Base-by-base conservation (phyloP, 2,888 invertebrate genomes). In the Argyra leucocephala region DNA sequence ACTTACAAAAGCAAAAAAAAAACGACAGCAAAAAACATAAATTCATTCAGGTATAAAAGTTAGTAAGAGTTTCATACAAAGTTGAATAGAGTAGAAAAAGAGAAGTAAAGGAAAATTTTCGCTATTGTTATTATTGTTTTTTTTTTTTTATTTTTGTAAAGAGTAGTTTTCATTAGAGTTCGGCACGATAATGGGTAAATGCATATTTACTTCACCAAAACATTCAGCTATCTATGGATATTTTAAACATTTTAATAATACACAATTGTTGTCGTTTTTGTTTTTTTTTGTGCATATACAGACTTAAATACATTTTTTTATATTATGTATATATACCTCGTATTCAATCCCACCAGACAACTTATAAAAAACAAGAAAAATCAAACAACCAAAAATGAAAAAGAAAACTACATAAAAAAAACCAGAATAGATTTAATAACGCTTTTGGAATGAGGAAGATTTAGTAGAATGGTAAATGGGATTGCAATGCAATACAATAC, bases 41-140 rank as follows among this genome's bases (percentile, higher is more conserved):
- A 48, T 48, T 48, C 48, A 48, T 48, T 48, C 48, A 48, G 48
- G n/a, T 48, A 48, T 31, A 48, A 48, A 48, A 48, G 12, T 48
- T 18, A 48, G 48, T 48, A 48, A 48, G n/a, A n/a, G 48, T 18
- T 2, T 9, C 7, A 31, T 31, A n/a, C 18, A 48, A 37, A 48
- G 4, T 5, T 18, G 18, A 48, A n/a, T 18, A 18, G 10, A 18
- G 48, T 48, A n/a, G 48, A 31, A 31, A 31, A 31, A 31, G 31
- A 31, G 31, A 31, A 48, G 48, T 31, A 31, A 5, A 31, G 6
- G 31, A 31, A 7, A 7, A 31, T 31, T 7, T 31, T 5, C 10
- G 10, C 15, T 12, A 48, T 48, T 31, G 12, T 18, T 18, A n/a
- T 2, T 3, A 48, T 12, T 12, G 48, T 48, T 48, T 15, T 48